Evolutionary conservation across 1,140 invertebrate genomes (phyloP).

Genomic region (Aphelenchoides avenae): DNA sequence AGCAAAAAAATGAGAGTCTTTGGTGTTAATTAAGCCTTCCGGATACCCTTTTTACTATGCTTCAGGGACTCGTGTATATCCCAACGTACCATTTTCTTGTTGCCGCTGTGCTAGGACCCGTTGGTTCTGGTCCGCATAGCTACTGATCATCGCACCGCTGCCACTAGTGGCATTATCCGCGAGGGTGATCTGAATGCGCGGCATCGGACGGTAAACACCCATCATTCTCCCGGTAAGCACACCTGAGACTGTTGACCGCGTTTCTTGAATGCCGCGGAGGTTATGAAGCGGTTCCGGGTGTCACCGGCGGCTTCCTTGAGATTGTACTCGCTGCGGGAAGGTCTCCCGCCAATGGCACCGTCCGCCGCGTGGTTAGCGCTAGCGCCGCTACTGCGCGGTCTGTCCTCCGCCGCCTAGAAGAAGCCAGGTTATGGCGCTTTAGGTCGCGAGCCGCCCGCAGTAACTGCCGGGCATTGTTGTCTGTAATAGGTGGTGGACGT

Average conservation of each 20-base stretch:
- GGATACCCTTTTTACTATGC: too few relatives aligned
- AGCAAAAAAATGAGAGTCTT: too few relatives aligned
- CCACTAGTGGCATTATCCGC: not conserved
- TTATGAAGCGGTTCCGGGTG: constrained; percentile 9
- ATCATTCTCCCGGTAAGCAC: not conserved
- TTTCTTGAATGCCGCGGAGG: constrained; percentile 15
- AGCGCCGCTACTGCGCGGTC: too few relatives aligned
- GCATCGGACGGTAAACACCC: not conserved
- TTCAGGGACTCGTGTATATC: not conserved
- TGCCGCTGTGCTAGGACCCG: constrained; percentile 11
- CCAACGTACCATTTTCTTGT: constrained; percentile 1
- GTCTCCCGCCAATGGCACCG: too few relatives aligned
- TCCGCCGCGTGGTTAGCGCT: too few relatives aligned
- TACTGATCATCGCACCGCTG: constrained; percentile 7
- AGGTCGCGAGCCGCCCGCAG: too few relatives aligned
- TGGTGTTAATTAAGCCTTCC: too few relatives aligned
- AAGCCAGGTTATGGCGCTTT: too few relatives aligned
- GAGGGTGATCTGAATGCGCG: not conserved
- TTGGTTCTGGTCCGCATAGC: constrained; percentile 17
- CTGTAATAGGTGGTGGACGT: too few relatives aligned
- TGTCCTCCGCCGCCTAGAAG: too few relatives aligned
- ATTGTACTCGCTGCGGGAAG: constrained; percentile 4
- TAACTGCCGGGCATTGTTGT: too few relatives aligned
- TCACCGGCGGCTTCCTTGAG: constrained; percentile 9
- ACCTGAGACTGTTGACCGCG: constrained; percentile 19